These are phyloP conservation scores for Sesamia nonagrioides DNA, from an alignment of 1,140 invertebrate species.

Conservation along the genomic window DNA sequence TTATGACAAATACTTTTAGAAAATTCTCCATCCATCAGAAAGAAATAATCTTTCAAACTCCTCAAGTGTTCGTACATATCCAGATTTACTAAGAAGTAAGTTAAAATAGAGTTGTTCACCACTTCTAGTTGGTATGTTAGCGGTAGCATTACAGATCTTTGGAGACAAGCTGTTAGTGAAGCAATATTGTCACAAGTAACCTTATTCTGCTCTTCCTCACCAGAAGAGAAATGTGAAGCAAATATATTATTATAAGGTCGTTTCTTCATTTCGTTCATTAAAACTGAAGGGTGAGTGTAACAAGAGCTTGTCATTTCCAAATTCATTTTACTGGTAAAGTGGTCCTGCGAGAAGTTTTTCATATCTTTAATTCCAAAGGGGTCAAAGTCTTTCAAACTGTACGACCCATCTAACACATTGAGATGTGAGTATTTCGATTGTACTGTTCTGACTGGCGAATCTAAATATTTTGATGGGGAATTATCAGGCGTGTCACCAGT, in stretches of 20 bases:
- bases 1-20: slow-evolving; percentile 90
- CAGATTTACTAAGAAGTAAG: slow-evolving; percentile 90
- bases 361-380: slow-evolving; percentile 81
- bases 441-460: slow-evolving; percentile 49
- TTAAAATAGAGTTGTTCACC: slow-evolving; percentile 91
- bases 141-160: slow-evolving; percentile 90
- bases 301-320: slow-evolving; percentile 62
- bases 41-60: slow-evolving; percentile 92
- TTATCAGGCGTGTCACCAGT: slow-evolving; percentile 60
- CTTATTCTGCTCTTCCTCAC: slow-evolving; percentile 67
- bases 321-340: slow-evolving; percentile 74
- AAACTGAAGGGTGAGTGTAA: slow-evolving; percentile 79
- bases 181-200: slow-evolving; percentile 84
- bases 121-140: slow-evolving; percentile 90
- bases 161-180: slow-evolving; percentile 89
- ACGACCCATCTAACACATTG: slow-evolving; percentile 79
- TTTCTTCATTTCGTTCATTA: slow-evolving; percentile 80
- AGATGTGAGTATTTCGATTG: slow-evolving; percentile 68
- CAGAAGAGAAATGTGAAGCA: slow-evolving; percentile 64
- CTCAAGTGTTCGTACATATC: slow-evolving; percentile 91
- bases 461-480: slow-evolving; percentile 68
- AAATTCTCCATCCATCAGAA: slow-evolving; percentile 93
- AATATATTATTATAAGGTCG: slow-evolving; percentile 81
- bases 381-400: slow-evolving; percentile 81
- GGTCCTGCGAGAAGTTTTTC: slow-evolving; percentile 67